These are phyloP conservation scores for Porites rus DNA, from an alignment of 92 coral and sea anemone species.

Conservation along the genomic window DNA sequence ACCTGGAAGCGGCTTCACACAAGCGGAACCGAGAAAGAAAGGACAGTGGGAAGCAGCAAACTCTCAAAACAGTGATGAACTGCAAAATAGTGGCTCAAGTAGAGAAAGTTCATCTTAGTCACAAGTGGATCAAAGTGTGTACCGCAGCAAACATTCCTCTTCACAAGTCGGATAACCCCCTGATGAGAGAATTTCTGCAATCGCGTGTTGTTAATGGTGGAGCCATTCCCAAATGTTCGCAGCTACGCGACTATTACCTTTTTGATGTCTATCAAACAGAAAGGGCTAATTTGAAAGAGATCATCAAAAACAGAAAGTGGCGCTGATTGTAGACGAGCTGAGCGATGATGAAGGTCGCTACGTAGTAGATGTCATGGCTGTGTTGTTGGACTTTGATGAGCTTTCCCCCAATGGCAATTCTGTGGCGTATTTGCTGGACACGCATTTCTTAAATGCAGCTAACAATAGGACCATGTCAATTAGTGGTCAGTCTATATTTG, in stretches of 20 bases:
- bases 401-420: conserved; percentile 53
- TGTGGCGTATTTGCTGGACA: conserved; percentile 53
- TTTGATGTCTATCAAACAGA: conserved; percentile 66
- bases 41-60: no score
- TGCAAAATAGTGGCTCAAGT: conserved; percentile 29
- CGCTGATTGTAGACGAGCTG: conserved; percentile 69
- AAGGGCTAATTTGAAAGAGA: conserved; percentile 49
- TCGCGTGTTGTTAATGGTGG: conserved; percentile 67
- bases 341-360: conserved; percentile 67
- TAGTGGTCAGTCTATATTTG: no score
- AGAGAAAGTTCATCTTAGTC: conserved; percentile 63
- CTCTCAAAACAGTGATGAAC: neutral
- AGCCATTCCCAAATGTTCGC: conserved; percentile 62
- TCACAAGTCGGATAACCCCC: conserved; percentile 64
- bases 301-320: conserved; percentile 46
- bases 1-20: no score
- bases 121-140: conserved; percentile 73
- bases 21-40: no score
- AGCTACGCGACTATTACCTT: conserved; percentile 60
- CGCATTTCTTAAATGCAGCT: conserved; percentile 52
- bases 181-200: conserved; percentile 48
- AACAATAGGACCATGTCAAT: conserved; percentile 50
- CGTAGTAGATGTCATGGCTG: conserved; percentile 57
- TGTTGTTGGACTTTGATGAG: conserved; percentile 46
- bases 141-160: conserved; percentile 71